Evolutionary conservation across 2,888 invertebrate species (phyloP).

Genomic region (Nymphalis c-album): DNA sequence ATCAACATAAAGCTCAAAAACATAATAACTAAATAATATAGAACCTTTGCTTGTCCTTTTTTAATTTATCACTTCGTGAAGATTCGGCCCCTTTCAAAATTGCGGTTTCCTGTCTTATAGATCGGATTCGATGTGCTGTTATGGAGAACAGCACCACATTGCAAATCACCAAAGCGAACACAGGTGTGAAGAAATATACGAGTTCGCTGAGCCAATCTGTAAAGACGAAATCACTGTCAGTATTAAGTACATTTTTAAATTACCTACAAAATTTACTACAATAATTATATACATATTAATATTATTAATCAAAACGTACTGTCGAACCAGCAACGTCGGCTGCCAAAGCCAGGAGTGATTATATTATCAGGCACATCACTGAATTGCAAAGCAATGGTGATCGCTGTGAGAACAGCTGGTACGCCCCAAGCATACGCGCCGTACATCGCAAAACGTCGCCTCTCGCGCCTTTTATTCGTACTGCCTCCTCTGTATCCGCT

Average conservation of each 20-base stretch:
- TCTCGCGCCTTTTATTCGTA: slow-evolving; percentile 73
- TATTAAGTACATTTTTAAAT: too few species aligned
- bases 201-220: slow-evolving; percentile 80
- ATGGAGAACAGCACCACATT: slow-evolving; percentile 85
- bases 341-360: slow-evolving; percentile 81
- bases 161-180: slow-evolving; percentile 83
- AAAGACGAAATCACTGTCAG: background rate
- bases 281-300: background rate
- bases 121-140: slow-evolving; percentile 85
- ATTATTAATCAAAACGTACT: slow-evolving; percentile 60
- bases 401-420: slow-evolving; percentile 76
- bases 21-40: too few species aligned
- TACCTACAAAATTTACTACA: too few species aligned
- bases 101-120: slow-evolving; percentile 85
- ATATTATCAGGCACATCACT: slow-evolving; percentile 65
- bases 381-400: slow-evolving; percentile 80
- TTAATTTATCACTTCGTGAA: slow-evolving; percentile 81
- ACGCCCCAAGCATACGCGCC: slow-evolving; percentile 86
- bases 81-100: slow-evolving; percentile 85
- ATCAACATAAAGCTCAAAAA: too few species aligned
- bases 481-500: slow-evolving; percentile 79
- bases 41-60: slow-evolving; percentile 83
- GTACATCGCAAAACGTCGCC: slow-evolving; percentile 83
- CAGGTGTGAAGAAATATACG: slow-evolving; percentile 86
- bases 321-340: slow-evolving; percentile 81